Evolutionary conservation across 2,797 vertebrate genomes (phyloP).

Genomic region (Microcaecilia unicolor): DNA sequence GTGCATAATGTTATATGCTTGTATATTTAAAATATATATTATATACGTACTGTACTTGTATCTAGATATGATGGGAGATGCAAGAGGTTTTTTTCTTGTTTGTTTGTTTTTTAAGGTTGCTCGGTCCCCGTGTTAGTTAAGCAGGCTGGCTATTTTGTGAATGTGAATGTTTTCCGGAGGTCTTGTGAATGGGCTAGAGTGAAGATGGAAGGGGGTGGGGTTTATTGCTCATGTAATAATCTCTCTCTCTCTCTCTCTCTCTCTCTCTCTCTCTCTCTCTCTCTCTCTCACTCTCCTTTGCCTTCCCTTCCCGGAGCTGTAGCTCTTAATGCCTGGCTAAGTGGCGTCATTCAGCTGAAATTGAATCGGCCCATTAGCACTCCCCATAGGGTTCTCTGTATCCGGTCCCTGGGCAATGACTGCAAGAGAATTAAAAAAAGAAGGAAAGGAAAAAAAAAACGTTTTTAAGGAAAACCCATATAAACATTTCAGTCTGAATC

Average conservation of each 20-base stretch:
- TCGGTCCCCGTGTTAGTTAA: too few relatives aligned
- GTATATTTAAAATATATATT: too few relatives aligned
- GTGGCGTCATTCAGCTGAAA: conserved; percentile 79
- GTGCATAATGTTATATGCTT: too few relatives aligned
- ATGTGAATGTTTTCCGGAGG: conserved; percentile 31
- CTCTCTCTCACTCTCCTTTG: not conserved
- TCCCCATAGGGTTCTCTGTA: conserved; percentile 62
- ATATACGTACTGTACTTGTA: too few relatives aligned
- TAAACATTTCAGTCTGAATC: conserved; percentile 18
- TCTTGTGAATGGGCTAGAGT: conserved; percentile 46
- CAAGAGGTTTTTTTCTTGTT: too few relatives aligned
- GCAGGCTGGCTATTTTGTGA: conserved; percentile 36
- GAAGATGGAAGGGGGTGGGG: conserved; percentile 30
- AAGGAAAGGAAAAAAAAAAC: conserved; percentile 12
- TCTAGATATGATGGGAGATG: too few relatives aligned
- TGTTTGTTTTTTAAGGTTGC: too few relatives aligned
- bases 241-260: conserved; percentile 6
- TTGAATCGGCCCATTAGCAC: conserved; percentile 65
- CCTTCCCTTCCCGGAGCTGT: conserved; percentile 44
- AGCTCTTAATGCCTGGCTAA: conserved; percentile 59
- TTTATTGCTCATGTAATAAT: conserved; percentile 9
- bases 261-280: not conserved
- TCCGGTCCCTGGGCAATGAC: conserved; percentile 62
- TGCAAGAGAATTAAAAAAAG: conserved; percentile 33
- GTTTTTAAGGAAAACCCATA: conserved; percentile 25